These are phyloP conservation scores for Clivina fossor DNA, from an alignment of 2,888 invertebrate genomes.

Conservation along the genomic window DNA sequence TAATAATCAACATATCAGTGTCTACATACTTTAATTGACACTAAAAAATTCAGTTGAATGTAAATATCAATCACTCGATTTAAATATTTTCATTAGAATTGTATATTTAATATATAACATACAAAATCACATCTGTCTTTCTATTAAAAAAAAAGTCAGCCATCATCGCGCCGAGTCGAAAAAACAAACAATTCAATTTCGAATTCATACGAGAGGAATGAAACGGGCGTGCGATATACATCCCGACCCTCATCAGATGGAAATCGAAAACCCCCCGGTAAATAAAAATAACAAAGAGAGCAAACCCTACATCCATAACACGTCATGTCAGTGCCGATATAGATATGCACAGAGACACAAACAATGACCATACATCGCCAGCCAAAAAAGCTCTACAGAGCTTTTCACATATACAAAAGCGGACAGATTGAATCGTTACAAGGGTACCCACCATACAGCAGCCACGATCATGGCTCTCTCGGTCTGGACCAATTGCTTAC, in stretches of 20 bases:
- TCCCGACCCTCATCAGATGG: not conserved
- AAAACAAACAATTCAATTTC: not conserved
- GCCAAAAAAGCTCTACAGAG: not conserved
- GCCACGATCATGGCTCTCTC: constrained; percentile 54
- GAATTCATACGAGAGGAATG: too few species aligned
- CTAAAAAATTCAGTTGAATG: too few species aligned
- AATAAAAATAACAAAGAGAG: constrained; percentile 5
- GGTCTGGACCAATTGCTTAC: constrained; percentile 51
- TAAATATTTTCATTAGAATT: too few species aligned
- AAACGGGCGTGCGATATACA: too few species aligned
- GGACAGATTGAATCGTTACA: constrained; percentile 53
- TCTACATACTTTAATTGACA: too few species aligned
- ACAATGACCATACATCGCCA: not conserved
- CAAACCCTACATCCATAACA: constrained; percentile 10
- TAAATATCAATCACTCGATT: too few species aligned
- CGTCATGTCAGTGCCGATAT: constrained; percentile 6
- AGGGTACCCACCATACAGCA: constrained; percentile 37
- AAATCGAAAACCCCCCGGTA: not conserved
- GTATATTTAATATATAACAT: too few species aligned
- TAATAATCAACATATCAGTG: too few species aligned
- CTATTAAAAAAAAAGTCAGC: too few species aligned
- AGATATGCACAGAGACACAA: constrained; percentile 1
- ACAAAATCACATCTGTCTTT: too few species aligned
- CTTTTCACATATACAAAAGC: constrained; percentile 45
- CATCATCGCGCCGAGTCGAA: too few species aligned